Percentiles rank a stretch among this genome's conserved stretches.
These are phyloP conservation scores for Syrrhaptes paradoxus DNA, from an alignment of 2,113 vertebrate species.

Conservation along the genomic window DNA sequence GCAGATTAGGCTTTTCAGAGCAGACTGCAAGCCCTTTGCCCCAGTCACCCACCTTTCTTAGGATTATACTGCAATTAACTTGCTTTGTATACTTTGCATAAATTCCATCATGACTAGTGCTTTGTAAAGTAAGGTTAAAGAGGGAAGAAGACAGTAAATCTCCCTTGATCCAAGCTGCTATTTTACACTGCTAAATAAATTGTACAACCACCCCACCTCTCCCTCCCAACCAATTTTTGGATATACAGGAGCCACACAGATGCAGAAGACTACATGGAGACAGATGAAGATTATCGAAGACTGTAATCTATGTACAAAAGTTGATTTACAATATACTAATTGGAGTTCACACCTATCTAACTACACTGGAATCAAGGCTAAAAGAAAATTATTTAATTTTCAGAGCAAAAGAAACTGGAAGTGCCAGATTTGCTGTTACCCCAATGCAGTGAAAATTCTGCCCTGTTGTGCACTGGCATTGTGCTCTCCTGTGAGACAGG, in stretches of 20 bases:
- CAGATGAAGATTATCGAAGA: background rate
- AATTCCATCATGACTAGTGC: background rate
- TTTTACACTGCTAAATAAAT: background rate
- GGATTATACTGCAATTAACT: background rate
- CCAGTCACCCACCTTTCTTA: background rate
- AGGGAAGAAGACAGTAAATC: background rate
- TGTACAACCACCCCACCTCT: rapidly evolving
- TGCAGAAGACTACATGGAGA: background rate
- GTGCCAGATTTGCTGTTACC: background rate
- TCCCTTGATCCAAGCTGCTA: background rate
- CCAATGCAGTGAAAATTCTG: background rate
- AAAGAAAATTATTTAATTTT: background rate
- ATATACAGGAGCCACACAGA: background rate
- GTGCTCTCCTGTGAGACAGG: background rate
- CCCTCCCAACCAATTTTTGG: background rate
- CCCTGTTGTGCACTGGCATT: background rate
- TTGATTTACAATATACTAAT: background rate
- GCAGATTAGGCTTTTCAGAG: background rate
- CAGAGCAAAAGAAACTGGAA: background rate
- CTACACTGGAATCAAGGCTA: background rate
- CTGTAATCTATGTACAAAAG: background rate
- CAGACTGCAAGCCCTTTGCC: background rate
- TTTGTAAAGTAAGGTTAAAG: background rate
- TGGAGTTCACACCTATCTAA: background rate
- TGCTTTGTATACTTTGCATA: background rate